Conservation (phyloP, 2,797 vertebrate species). For the Perodicticus potto region DNA sequence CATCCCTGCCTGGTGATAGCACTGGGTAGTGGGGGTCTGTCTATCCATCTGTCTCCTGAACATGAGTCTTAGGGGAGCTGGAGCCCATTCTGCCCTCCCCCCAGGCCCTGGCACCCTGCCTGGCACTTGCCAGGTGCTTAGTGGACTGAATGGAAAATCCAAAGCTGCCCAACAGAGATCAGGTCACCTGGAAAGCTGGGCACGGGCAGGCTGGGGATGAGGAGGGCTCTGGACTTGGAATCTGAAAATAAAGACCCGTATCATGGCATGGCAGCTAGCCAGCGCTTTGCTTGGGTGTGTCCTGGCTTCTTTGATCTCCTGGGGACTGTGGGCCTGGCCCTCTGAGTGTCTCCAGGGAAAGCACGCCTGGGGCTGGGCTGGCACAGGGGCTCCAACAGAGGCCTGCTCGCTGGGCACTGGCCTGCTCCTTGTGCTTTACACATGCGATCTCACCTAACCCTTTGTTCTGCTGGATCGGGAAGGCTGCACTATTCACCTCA, state of each 20-base stretch:
- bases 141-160: background rate
- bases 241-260: background rate
- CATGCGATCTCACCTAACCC: background rate
- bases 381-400: background rate
- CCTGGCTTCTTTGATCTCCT: background rate
- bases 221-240: background rate
- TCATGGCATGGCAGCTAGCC: rapidly evolving
- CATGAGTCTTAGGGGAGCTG: background rate
- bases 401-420: background rate
- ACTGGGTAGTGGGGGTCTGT: rapidly evolving
- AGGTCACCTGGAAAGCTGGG: background rate
- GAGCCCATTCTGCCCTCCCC: background rate
- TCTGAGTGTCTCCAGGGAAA: rapidly evolving
- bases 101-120: background rate
- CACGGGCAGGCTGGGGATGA: background rate
- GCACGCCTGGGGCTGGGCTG: rapidly evolving
- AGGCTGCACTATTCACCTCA: background rate
- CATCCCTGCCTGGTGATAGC: background rate
- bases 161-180: background rate
- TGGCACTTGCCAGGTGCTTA: background rate
- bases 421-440: rapidly evolving
- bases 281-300: background rate
- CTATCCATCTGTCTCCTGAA: background rate
- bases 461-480: background rate
- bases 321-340: too few relatives aligned